phyloP scores from a whole-genome alignment of 2,113 vertebrate genomes.

The Corvus cornix region DNA sequence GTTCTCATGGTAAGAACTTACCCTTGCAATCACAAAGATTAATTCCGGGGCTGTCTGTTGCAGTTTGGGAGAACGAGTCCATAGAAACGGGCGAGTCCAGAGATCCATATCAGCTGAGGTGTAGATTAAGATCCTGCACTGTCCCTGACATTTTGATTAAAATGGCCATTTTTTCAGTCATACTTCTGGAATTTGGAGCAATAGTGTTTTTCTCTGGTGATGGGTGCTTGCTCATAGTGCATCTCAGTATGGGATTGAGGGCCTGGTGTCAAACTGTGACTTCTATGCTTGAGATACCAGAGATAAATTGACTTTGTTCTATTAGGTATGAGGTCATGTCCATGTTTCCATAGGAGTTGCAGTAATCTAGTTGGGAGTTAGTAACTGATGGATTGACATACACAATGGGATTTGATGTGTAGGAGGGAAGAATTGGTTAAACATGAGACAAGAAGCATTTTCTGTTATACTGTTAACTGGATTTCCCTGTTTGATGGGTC shows the following conservation, averaged over 20 bases:
- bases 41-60: constrained; percentile 8
- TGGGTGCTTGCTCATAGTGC: background rate
- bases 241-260: background rate
- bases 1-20: background rate
- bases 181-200: background rate
- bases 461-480: background rate
- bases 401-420: background rate
- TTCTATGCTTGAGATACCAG: background rate
- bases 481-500: background rate
- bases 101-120: background rate
- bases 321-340: background rate
- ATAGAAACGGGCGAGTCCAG: background rate
- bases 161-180: background rate
- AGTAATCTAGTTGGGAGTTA: background rate
- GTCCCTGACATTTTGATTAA: background rate
- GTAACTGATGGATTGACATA: background rate
- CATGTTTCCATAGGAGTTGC: background rate
- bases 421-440: background rate
- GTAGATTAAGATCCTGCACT: background rate
- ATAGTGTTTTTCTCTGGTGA: background rate
- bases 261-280: background rate
- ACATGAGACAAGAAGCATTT: background rate
- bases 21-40: constrained; percentile 20
- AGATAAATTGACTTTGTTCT: background rate
- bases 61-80: background rate